Evolutionary conservation across 1,140 invertebrate genomes (phyloP).

Genomic region (Diuraphis noxia): DNA sequence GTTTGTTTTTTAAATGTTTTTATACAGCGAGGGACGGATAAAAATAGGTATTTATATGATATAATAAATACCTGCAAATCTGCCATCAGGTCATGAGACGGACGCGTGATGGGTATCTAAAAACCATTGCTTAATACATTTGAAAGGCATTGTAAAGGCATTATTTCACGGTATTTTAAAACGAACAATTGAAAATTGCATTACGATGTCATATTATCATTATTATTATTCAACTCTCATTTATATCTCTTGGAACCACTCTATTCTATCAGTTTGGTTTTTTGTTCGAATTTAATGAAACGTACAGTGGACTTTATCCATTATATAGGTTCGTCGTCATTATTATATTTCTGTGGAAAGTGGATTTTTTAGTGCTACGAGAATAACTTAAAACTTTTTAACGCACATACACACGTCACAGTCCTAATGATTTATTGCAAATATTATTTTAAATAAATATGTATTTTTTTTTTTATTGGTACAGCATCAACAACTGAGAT

Average conservation of each 20-base stretch:
- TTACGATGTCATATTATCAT: not conserved
- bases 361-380: not conserved
- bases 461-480: too few relatives aligned
- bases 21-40: too few relatives aligned
- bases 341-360: not conserved
- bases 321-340: not conserved
- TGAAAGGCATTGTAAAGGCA: not conserved
- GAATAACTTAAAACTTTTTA: too few relatives aligned
- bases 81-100: not conserved
- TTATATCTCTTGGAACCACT: not conserved
- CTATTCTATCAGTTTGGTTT: not conserved
- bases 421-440: too few relatives aligned
- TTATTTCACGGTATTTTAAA: conserved; percentile 1
- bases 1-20: too few relatives aligned
- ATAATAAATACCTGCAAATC: too few relatives aligned
- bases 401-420: too few relatives aligned
- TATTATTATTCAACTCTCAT: not conserved
- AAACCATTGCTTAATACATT: not conserved
- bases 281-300: not conserved
- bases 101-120: not conserved
- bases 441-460: too few relatives aligned
- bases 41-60: too few relatives aligned
- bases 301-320: not conserved
- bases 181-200: not conserved
- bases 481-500: too few relatives aligned